Percentiles rank a stretch among this genome's conserved stretches.
These are phyloP conservation scores for Urechis unicinctus DNA, from an alignment of 2,888 invertebrate species.

Conservation along the genomic window DNA sequence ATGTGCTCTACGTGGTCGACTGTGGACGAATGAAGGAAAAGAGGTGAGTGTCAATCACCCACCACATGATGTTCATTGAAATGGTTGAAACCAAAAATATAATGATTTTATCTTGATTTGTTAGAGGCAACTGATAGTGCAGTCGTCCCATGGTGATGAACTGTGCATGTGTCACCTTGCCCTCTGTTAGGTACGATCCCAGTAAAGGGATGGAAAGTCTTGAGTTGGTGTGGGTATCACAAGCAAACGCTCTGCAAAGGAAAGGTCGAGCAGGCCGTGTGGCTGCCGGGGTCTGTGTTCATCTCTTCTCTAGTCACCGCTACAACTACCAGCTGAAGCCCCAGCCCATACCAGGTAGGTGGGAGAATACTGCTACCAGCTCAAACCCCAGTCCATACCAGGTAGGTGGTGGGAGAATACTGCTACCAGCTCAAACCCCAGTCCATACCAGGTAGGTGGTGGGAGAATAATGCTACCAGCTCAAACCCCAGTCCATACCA, in stretches of 20 bases:
- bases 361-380: no score
- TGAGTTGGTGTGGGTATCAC: slow-evolving; percentile 70
- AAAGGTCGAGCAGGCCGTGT: slow-evolving; percentile 86
- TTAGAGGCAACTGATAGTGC: no score
- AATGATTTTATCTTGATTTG: background rate
- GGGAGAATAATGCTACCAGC: no score
- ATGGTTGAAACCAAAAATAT: no score
- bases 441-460: no score
- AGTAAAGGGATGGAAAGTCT: slow-evolving; percentile 67
- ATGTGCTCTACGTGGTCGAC: slow-evolving; percentile 85
- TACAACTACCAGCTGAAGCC: slow-evolving; percentile 61
- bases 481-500: no score
- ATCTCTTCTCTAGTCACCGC: slow-evolving; percentile 67
- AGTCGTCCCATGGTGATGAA: no score
- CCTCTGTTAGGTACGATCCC: slow-evolving; percentile 34
- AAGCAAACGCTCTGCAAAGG: slow-evolving; percentile 80
- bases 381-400: no score
- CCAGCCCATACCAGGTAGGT: slow-evolving; percentile 52
- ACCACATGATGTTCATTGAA: background rate
- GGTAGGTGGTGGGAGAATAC: no score
- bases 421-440: no score
- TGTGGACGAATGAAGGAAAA: slow-evolving; percentile 75
- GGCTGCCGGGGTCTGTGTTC: slow-evolving; percentile 79
- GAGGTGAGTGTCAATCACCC: slow-evolving; percentile 45
- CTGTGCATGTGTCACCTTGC: background rate